Evolutionary conservation across 2,888 invertebrate species (phyloP).

Genomic region (Parasteatoda lunata): DNA sequence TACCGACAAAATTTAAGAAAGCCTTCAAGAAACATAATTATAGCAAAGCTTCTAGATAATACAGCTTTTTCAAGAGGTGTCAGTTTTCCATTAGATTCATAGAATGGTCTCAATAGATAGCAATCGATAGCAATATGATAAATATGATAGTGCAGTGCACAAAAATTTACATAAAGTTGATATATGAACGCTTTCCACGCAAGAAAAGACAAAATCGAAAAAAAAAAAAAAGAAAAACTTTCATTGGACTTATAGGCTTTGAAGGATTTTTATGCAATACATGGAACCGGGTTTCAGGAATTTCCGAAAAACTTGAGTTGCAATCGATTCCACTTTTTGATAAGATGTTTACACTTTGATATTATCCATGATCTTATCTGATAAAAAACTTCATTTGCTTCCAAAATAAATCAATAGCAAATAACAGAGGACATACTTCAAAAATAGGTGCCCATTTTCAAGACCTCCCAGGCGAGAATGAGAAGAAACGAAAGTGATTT

Average conservation of each 20-base stretch:
- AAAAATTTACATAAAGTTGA: background rate
- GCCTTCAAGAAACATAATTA: no score
- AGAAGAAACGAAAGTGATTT: no score
- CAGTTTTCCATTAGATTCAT: conserved; percentile 17
- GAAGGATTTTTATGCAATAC: conserved; percentile 1
- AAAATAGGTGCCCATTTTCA: no score
- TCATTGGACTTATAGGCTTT: conserved; percentile 9
- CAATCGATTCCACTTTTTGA: conserved; percentile 13
- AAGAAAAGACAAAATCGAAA: background rate
- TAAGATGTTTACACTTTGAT: conserved; percentile 6
- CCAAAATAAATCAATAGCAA: no score
- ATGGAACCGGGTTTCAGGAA: conserved; percentile 12
- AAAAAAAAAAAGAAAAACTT: background rate
- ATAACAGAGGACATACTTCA: no score
- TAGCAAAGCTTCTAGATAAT: no score
- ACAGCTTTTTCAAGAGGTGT: conserved; percentile 13
- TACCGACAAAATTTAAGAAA: background rate
- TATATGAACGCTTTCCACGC: background rate
- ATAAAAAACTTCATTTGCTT: background rate
- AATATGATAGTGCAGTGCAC: conserved; percentile 7
- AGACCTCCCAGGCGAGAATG: no score
- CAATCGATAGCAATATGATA: background rate
- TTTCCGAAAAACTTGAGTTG: conserved; percentile 3
- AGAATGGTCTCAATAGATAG: conserved; percentile 7
- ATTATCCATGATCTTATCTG: conserved; percentile 3